Base-by-base conservation (phyloP, 2,797 vertebrate species). In the Spinibarbus caldwelli region DNA sequence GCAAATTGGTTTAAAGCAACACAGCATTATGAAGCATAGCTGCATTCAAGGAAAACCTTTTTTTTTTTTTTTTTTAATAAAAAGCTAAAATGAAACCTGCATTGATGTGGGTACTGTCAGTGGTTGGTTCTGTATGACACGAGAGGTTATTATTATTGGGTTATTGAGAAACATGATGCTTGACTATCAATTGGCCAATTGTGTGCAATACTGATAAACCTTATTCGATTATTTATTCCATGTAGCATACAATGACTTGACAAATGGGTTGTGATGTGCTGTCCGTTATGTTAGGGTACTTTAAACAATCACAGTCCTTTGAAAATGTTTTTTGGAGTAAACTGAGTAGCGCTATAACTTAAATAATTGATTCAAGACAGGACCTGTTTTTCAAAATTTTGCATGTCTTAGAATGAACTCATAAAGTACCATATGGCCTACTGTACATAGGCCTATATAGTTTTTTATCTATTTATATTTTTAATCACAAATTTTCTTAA, bases 1-100 rank as follows among this genome's bases (percentile, higher is more conserved):
- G 76, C 38, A 78, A 78, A 78, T 43, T 21, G 76, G 76, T 41
- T 78, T 43, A 10, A 78, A 78, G 29, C 21, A 77, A 54, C 6
- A 47, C 26, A 76, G 21, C 49, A 54, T 54, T 21, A 21, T 57
- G 29, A 17, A 14, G 15, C 14, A 66, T 31, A 66, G 62, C n/a
- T 26, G 62, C 29, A 66, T 17, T 34, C 4, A 12, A 4, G 21
- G 52, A 54, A 54, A 23, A 23, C 52, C 2, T 54, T 21, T 3
- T 3, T 15, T 47, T 71, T n/a, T n/a, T n/a, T n/a, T n/a, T n/a
- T n/a, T n/a, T n/a, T n/a, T 72, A 47, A 72, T 34, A 52, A 52
- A 52, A 23, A 34, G 19, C 19, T 34, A 38, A 57, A 9, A 1
- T 15, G 7, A 57, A 57, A 57, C 7, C 75, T 59, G 34, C 14